Evolutionary conservation across 2,797 vertebrate genomes (phyloP).

Genomic region (Alca torda): DNA sequence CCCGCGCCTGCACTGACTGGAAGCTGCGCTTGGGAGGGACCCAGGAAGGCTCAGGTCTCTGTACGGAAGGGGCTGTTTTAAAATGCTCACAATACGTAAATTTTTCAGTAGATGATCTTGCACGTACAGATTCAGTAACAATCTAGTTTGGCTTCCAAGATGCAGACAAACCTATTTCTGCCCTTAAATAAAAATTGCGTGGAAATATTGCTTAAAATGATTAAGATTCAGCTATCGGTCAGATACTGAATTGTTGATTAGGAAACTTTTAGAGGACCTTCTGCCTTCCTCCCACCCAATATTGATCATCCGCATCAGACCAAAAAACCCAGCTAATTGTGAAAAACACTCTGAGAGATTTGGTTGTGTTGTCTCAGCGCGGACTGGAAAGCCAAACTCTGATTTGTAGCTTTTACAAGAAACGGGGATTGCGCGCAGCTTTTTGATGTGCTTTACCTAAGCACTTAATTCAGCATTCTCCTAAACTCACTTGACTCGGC

Average conservation of each 20-base stretch:
- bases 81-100: neutral
- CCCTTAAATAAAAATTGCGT: neutral
- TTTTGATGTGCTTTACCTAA: neutral
- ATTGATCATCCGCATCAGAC: neutral
- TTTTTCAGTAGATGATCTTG: neutral
- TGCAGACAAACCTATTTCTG: neutral
- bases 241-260: neutral
- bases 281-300: neutral
- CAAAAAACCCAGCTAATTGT: neutral
- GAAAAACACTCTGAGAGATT: neutral
- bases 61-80: neutral
- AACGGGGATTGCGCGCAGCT: neutral
- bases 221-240: neutral
- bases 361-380: accelerated
- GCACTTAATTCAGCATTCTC: neutral
- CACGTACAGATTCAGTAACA: accelerated
- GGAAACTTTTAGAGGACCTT: neutral
- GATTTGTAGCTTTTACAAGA: neutral
- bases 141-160: neutral
- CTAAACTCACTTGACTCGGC: neutral
- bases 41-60: neutral
- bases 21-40: neutral
- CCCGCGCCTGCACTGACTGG: neutral
- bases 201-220: neutral
- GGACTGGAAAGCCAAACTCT: neutral